phyloP scores from a whole-genome alignment of 92 coral and sea anemone species.

The Diadumene lineata region DNA sequence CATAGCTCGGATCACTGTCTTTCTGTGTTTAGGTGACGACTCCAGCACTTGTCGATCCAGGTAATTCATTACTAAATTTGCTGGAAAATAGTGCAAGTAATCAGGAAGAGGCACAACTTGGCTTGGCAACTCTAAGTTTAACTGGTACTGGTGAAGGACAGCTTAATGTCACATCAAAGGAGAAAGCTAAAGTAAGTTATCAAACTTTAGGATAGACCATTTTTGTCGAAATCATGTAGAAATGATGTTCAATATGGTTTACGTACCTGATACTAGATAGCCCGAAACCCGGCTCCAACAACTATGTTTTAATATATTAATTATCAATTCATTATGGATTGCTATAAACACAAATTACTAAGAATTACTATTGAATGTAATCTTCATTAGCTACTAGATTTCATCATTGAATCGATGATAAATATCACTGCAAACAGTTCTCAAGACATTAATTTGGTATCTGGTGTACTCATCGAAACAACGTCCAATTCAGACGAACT shows the following conservation, averaged over 20 bases:
- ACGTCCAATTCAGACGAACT: slow-evolving; percentile 29
- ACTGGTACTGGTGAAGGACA: neutral
- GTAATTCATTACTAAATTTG: neutral
- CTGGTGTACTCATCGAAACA: slow-evolving; percentile 31
- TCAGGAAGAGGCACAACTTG: neutral
- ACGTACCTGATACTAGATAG: too few relatives aligned
- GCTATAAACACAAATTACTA: too few relatives aligned
- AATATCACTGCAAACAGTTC: slow-evolving; percentile 25
- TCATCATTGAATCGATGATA: slow-evolving; percentile 8
- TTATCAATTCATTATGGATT: too few relatives aligned
- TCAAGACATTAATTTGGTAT: slow-evolving; percentile 17
- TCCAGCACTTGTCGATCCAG: neutral
- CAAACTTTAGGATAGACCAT: slow-evolving; percentile 12
- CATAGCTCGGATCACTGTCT: neutral
- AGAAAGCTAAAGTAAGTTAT: neutral
- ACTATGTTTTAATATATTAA: too few relatives aligned
- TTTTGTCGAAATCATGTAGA: too few relatives aligned
- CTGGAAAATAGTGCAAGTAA: neutral
- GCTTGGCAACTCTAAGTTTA: neutral
- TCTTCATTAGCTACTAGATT: slow-evolving; percentile 5
- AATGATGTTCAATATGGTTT: too few relatives aligned
- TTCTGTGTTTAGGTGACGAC: neutral
- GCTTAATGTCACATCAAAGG: neutral
- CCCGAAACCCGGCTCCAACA: too few relatives aligned
- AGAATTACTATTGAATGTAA: too few relatives aligned